Percentiles rank a stretch among this genome's conserved stretches.
Conservation (phyloP, 2,797 vertebrate species). For the Staurois parvus region DNA sequence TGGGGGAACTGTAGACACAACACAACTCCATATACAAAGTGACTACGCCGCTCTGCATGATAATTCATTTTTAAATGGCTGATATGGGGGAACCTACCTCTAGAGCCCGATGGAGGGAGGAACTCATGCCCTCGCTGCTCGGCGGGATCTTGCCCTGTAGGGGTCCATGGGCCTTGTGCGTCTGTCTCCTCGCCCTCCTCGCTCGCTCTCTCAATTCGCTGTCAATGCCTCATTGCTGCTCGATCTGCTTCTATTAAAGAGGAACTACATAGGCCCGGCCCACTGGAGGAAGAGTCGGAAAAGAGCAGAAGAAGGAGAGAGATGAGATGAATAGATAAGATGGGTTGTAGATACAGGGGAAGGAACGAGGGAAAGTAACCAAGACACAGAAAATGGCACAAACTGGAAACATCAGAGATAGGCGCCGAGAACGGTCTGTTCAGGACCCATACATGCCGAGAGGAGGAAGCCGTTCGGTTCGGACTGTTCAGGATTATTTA, state of each 20-base stretch:
- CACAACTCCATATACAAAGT: no score
- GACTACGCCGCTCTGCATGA: no score
- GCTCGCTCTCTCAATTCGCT: neutral
- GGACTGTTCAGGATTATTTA: no score
- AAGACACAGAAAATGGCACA: constrained; percentile 46
- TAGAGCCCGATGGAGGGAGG: constrained; percentile 37
- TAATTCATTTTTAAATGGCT: no score
- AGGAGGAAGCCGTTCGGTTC: no score
- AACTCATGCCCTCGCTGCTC: constrained; percentile 44
- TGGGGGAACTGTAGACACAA: no score
- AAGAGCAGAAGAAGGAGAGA: neutral
- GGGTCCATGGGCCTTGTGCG: constrained; percentile 53
- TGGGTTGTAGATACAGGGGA: constrained; percentile 6
- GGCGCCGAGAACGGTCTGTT: neutral
- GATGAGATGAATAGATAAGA: constrained; percentile 28
- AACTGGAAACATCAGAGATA: constrained; percentile 26
- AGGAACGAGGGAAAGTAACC: constrained; percentile 40
- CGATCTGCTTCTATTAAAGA: constrained; percentile 37
- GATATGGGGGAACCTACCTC: constrained; percentile 23
- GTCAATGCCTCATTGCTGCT: constrained; percentile 3
- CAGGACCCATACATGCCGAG: no score
- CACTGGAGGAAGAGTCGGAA: constrained; percentile 31
- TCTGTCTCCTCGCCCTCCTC: neutral
- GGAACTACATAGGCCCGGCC: constrained; percentile 37
- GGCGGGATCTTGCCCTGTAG: constrained; percentile 37